Evolutionary conservation across 2,888 invertebrate genomes (phyloP).

Genomic region (Pomacea canaliculata): DNA sequence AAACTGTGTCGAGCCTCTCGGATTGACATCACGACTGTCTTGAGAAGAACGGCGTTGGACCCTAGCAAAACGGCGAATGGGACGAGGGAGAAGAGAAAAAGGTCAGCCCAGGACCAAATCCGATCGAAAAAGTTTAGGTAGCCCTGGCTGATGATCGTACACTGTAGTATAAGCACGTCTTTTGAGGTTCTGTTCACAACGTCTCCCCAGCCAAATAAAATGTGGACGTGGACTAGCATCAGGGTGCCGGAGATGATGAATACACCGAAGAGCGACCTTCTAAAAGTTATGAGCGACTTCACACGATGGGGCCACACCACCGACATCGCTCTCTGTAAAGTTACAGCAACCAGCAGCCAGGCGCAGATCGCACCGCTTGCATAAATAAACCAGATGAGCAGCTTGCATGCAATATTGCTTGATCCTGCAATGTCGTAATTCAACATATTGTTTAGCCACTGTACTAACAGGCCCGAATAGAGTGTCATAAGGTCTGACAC

Average conservation of each 20-base stretch:
- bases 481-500: neutral
- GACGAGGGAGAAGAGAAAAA: neutral
- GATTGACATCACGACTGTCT: neutral
- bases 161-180: too few relatives aligned
- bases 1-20: neutral
- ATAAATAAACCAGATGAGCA: conserved; percentile 14
- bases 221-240: neutral
- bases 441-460: neutral
- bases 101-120: neutral
- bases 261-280: neutral
- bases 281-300: neutral
- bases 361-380: conserved; percentile 17
- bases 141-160: neutral
- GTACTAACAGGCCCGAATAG: neutral
- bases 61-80: neutral
- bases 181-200: neutral
- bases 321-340: conserved; percentile 20
- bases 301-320: conserved; percentile 22
- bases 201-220: neutral
- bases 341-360: conserved; percentile 30
- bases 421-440: neutral
- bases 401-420: conserved; percentile 15
- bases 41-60: neutral
- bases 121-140: neutral
- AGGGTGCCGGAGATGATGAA: too few relatives aligned